These are phyloP conservation scores for Paracentrotus lividus DNA, from an alignment of 53 echinoderm and acorn worm species.

Conservation along the genomic window DNA sequence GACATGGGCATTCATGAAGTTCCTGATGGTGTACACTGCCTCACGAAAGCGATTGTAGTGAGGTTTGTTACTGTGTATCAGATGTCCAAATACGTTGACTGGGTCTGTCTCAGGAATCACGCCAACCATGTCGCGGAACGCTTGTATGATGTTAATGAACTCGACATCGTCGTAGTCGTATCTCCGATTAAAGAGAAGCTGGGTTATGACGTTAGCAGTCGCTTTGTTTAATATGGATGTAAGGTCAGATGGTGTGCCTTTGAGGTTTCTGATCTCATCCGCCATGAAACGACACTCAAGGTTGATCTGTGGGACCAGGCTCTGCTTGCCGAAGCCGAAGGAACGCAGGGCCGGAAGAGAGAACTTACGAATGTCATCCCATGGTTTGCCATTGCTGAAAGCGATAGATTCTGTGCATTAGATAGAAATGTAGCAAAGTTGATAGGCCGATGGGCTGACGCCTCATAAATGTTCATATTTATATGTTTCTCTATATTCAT, in stretches of 20 bases:
- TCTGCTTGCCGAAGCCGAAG: constrained; percentile 31
- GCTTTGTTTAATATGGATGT: background rate
- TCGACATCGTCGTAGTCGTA: constrained; percentile 1
- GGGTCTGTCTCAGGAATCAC: background rate
- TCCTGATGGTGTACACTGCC: background rate
- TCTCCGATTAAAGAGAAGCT: background rate
- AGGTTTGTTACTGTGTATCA: background rate
- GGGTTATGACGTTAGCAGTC: constrained; percentile 5
- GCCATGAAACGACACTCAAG: constrained; percentile 10
- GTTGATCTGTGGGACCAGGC: constrained; percentile 50
- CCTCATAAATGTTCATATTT: too few species aligned
- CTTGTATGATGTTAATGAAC: background rate
- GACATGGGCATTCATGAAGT: background rate
- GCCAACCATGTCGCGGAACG: too few species aligned
- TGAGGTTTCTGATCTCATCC: constrained; percentile 14
- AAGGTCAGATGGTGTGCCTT: constrained; percentile 5
- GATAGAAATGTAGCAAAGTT: too few species aligned
- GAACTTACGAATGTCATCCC: constrained; percentile 10
- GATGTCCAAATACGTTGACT: background rate
- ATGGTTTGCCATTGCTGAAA: background rate
- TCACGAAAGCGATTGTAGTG: background rate
- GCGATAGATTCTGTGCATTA: background rate
- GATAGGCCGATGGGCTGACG: too few species aligned
- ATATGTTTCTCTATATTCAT: too few species aligned
- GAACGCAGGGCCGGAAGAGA: constrained; percentile 33